Conservation (phyloP, 2,888 invertebrate genomes). For the Nomada ferruginata region DNA sequence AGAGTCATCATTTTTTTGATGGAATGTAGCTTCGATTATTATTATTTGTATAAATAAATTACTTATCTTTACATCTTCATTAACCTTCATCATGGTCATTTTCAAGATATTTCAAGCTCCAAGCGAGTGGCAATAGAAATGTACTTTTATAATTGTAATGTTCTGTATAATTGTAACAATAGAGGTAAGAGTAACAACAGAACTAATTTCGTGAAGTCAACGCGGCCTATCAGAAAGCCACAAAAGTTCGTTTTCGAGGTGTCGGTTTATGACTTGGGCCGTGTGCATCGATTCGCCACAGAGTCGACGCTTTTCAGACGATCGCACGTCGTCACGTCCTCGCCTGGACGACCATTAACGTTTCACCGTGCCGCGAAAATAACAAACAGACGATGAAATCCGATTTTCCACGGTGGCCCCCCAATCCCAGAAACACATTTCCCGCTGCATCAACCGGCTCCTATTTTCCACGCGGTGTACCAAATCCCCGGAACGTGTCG, state of each 20-base stretch:
- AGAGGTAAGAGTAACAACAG: background rate
- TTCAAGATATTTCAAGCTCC: too few relatives aligned
- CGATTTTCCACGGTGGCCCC: constrained; percentile 59
- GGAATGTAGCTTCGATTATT: too few relatives aligned
- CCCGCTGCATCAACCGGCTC: constrained; percentile 20
- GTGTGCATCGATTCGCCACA: constrained; percentile 28
- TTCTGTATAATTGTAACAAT: too few relatives aligned
- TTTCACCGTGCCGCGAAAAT: constrained; percentile 41
- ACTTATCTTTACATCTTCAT: too few relatives aligned
- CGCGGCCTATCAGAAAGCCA: background rate
- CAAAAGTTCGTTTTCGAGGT: constrained; percentile 5
- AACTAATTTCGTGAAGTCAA: background rate
- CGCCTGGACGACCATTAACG: constrained; percentile 37
- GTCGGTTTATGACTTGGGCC: constrained; percentile 14
- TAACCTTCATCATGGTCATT: too few relatives aligned
- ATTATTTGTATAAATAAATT: too few relatives aligned
- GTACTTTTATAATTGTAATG: too few relatives aligned
- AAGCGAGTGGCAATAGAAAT: too few relatives aligned
- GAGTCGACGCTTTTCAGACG: background rate
- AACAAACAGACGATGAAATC: constrained; percentile 64
- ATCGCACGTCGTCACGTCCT: constrained; percentile 18
- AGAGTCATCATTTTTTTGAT: too few relatives aligned
- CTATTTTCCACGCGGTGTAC: constrained; percentile 26
- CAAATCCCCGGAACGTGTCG: constrained; percentile 61
- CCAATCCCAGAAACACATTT: constrained; percentile 30